phyloP scores from a whole-genome alignment of 2,797 vertebrate species.

The Remorina albescens region DNA sequence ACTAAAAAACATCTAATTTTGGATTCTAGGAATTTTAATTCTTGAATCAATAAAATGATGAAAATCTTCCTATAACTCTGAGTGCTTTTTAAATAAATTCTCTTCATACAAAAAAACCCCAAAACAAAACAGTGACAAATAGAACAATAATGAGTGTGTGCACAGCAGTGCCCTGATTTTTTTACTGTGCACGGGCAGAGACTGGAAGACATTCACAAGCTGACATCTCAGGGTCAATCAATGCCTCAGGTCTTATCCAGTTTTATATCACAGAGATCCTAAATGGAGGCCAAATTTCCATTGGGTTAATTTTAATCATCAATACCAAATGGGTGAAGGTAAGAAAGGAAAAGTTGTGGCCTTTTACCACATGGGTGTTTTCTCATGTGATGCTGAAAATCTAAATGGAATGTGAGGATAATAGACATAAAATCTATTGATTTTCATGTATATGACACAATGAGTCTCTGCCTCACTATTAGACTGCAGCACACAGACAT shows the following conservation, averaged over 20 bases:
- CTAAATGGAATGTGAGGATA: conserved; percentile 10
- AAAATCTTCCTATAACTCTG: background rate
- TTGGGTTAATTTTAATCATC: conserved; percentile 12
- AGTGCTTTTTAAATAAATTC: background rate
- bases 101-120: too few species aligned
- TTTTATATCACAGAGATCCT: background rate
- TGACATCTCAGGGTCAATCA: background rate
- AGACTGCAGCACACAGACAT: conserved; percentile 24
- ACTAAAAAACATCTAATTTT: background rate
- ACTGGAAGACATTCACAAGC: background rate
- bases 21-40: background rate
- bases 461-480: background rate
- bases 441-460: conserved; percentile 11
- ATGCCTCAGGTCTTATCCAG: background rate
- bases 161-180: background rate
- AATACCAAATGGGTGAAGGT: background rate
- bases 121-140: conserved; percentile 13
- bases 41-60: background rate
- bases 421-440: background rate
- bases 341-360: background rate
- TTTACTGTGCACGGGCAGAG: background rate
- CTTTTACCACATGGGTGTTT: background rate
- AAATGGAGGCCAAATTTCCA: background rate
- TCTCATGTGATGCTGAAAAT: background rate
- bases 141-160: background rate